Evolutionary conservation across 2,888 invertebrate genomes (phyloP).

Genomic region (Himalopsyche tibetana): DNA sequence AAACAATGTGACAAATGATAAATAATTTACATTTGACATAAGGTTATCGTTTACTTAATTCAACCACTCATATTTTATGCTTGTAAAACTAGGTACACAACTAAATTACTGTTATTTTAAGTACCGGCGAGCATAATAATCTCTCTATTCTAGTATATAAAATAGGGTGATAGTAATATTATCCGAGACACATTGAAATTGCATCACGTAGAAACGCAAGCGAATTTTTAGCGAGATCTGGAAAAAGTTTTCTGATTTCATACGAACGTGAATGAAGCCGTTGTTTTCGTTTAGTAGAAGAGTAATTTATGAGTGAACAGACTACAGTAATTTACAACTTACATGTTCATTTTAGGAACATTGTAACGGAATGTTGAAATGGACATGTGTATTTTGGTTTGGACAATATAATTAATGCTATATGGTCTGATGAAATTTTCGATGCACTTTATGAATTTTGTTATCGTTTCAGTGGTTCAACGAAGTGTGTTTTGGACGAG

Average conservation of each 20-base stretch:
- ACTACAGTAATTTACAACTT: constrained; percentile 6
- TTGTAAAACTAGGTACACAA: no score
- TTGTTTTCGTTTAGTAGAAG: neutral
- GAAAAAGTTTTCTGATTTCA: neutral
- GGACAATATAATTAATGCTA: neutral
- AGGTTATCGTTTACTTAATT: no score
- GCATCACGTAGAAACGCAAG: constrained; percentile 8
- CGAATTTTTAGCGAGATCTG: constrained; percentile 1
- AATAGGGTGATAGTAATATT: neutral
- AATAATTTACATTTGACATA: no score
- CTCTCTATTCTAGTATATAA: no score
- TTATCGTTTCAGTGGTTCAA: neutral
- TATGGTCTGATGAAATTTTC: neutral
- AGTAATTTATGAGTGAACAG: constrained; percentile 17
- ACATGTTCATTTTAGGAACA: neutral
- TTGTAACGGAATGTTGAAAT: neutral
- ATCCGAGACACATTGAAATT: constrained; percentile 15
- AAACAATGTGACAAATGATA: no score
- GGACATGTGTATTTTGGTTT: neutral
- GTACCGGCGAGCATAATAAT: no score
- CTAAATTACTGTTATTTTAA: no score
- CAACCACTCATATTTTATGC: no score
- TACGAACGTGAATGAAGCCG: neutral
- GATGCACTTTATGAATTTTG: neutral
- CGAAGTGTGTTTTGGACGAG: no score